phyloP scores from a whole-genome alignment of 2,113 vertebrate genomes.

The Spilogale gracilis region DNA sequence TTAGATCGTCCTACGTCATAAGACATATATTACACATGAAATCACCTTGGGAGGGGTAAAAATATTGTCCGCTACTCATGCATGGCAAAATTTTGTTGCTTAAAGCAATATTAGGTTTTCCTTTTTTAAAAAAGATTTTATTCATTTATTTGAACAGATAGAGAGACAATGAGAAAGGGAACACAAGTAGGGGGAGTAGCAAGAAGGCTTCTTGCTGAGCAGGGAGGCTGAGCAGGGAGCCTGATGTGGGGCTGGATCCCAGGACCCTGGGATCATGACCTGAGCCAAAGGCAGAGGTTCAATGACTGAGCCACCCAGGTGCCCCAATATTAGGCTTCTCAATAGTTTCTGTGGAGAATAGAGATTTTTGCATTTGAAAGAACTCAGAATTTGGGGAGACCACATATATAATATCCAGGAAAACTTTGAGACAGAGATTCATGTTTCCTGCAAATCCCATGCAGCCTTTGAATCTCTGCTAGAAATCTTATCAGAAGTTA shows the following conservation, averaged over 20 bases:
- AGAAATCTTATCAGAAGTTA: neutral
- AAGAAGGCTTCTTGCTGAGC: accelerated
- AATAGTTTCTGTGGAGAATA: neutral
- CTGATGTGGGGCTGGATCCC: too few relatives aligned
- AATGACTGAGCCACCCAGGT: too few relatives aligned
- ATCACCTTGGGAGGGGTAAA: neutral
- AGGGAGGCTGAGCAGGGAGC: too few relatives aligned
- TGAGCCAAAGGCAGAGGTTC: too few relatives aligned
- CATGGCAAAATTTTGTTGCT: neutral
- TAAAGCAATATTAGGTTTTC: neutral
- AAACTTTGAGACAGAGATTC: neutral
- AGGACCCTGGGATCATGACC: too few relatives aligned
- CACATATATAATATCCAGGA: neutral
- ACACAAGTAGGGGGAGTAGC: too few relatives aligned
- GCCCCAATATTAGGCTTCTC: neutral
- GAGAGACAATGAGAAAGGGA: too few relatives aligned
- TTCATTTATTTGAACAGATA: too few relatives aligned
- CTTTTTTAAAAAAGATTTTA: too few relatives aligned
- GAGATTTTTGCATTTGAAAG: neutral
- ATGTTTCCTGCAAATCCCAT: neutral
- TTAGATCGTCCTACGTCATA: too few relatives aligned
- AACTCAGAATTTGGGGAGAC: neutral
- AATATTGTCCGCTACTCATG: neutral
- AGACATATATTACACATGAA: neutral
- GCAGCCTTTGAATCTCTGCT: neutral